phyloP scores from a whole-genome alignment of 2,113 vertebrate species.

The Numida meleagris region DNA sequence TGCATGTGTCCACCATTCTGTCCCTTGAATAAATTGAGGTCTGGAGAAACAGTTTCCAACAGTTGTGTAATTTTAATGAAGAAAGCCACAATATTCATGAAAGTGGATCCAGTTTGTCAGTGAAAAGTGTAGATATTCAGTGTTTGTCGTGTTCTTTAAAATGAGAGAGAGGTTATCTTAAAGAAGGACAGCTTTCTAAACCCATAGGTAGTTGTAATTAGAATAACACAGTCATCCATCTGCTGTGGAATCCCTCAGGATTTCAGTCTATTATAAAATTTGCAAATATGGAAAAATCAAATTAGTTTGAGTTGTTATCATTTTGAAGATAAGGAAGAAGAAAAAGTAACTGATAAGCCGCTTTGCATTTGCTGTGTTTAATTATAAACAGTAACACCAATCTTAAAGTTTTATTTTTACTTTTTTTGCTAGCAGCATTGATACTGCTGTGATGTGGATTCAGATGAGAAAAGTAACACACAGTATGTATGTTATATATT shows the following conservation, averaged over 20 bases:
- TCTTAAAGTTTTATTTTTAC: conserved; percentile 42
- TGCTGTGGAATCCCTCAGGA: conserved; percentile 72
- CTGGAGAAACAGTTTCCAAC: neutral
- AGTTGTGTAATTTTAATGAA: conserved; percentile 51
- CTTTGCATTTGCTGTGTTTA: conserved; percentile 29
- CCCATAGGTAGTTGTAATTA: conserved; percentile 75
- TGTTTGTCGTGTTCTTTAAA: conserved; percentile 66
- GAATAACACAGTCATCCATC: conserved; percentile 73
- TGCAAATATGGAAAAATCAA: conserved; percentile 74
- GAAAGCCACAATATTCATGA: conserved; percentile 27
- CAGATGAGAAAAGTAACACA: neutral
- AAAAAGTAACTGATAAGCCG: conserved; percentile 46
- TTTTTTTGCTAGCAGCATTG: conserved; percentile 18
- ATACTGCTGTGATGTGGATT: neutral
- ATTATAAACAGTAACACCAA: conserved; percentile 21
- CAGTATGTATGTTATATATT: neutral
- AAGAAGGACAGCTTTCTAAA: conserved; percentile 71
- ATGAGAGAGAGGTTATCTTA: conserved; percentile 74
- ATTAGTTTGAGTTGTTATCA: conserved; percentile 66
- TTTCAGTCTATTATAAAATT: conserved; percentile 71
- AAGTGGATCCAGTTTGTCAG: conserved; percentile 3
- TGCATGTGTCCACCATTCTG: neutral
- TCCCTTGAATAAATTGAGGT: neutral
- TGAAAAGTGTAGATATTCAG: conserved; percentile 35
- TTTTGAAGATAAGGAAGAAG: conserved; percentile 57